Base-by-base conservation (phyloP, 2,888 invertebrate genomes). In the Metalampra italica region DNA sequence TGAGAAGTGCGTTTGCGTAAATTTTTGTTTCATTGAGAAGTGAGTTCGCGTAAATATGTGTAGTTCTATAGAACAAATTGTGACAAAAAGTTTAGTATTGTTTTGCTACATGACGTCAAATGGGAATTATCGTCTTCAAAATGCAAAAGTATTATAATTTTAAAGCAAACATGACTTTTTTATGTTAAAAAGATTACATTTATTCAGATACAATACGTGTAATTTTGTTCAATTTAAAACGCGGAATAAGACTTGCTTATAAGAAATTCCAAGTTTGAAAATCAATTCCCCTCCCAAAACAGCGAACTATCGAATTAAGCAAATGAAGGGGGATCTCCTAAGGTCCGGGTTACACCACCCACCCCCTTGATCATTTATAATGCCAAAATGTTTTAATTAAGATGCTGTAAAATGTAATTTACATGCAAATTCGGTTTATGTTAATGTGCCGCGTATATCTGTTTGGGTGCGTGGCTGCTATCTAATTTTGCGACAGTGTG, bases 401-500 rank as follows among this genome's bases (percentile, higher is more conserved):
- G 90, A 90, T 85, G 90, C 89, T 90, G 90, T 90, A 90, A 90
- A 90, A 90, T 87, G 90, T 90, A 90, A 90, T 90, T 90, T 90
- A 90, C 90, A 90, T 90, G 90, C 90, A 90, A 90, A 90, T 90
- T 90, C 89, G 90, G 90, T 90, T 90, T 90, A 90, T 90, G 90
- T 90, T 90, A 90, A 90, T 90, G 90, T 83, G 79, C 79, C 82
- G 81, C 86, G 87, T 88, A 87, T 89, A 86, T 89, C 86, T 88
- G 89, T 88, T 87, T 88, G 87, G 88, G 88, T 88, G 88, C 87
- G 89, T 87, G 87, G 83, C 81, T 80, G 85, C 82, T 87, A 87
- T 89, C 88, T 89, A 88, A 89, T 89, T 89, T 88, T 85, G 88
- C 87, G 87, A 89, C 88, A 88, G 88, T 87, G 86, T 87, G 84